Evolutionary conservation across 2,888 invertebrate genomes (phyloP), one percentile per base, ranked within the genome.

Genomic region (Sthenelais limicola): DNA sequence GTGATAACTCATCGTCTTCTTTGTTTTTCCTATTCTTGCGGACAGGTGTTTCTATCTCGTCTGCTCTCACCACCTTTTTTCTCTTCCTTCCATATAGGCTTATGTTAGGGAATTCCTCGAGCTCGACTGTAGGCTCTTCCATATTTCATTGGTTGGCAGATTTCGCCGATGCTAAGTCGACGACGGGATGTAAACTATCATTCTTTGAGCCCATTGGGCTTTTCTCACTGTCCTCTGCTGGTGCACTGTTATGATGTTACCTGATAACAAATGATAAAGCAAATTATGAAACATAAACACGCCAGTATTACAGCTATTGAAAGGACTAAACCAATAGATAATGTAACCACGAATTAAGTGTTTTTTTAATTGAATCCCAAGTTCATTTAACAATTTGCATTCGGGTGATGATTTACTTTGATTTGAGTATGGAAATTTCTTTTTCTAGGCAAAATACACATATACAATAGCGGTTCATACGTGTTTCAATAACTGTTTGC

Each of bases 21-120:
- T 62, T 62, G 12, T 9, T 12, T 26, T 62, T 62, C 21, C 43
- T 62, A 24, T 21, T 21, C 26, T 62, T 62, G 2, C 62, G 3
- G 18, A 38, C 62, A 12, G 35, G 35, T 2, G 62, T 38, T 38
- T 62, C 62, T 35, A 62, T 38, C 28, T 62, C 62, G 15, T 62
- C 62, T 38, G 62, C 62, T n/a, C 62, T 35, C 35, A 62, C 38
- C 21, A 62, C 62, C 38, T 62, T 62, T 26, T 62, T 62, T 9
- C 62, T 35, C 24, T 62, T 62, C 15, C 62, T 35, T 28, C 62
- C 62, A 35, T 62, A 62, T 24, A 62, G 26, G 24, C 62, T 62
- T 5, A 62, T 62, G 21, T 62, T 62, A 24, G 62, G 62, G 15
- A 62, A 62, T 4, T 62, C 62, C 43, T 62, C 38, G 3, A 3